These are phyloP conservation scores for Alloscopus bannaensis DNA, from an alignment of 2,888 invertebrate species.

Conservation along the genomic window DNA sequence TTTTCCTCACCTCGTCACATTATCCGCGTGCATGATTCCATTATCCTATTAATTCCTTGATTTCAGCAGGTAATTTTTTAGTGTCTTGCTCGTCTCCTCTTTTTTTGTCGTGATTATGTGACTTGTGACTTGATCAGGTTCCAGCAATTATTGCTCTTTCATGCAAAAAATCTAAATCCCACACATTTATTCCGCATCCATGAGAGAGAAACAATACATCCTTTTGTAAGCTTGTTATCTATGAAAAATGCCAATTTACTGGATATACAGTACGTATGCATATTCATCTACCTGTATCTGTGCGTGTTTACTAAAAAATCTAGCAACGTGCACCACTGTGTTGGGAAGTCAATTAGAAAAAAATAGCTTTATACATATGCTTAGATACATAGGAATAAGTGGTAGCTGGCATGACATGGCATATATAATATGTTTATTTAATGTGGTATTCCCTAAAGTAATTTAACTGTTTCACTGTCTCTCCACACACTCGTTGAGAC, in stretches of 20 bases:
- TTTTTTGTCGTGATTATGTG: slow-evolving; percentile 3
- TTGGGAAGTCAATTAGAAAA: background rate
- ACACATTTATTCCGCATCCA: background rate
- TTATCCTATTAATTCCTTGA: background rate
- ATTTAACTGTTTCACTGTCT: slow-evolving; percentile 19
- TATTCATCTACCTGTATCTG: background rate
- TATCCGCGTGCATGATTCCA: background rate
- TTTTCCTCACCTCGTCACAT: background rate
- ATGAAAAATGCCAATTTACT: background rate
- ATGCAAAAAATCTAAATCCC: slow-evolving; percentile 12
- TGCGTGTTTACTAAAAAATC: background rate
- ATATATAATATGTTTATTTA: background rate
- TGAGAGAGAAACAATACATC: background rate
- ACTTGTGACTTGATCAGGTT: slow-evolving; percentile 30
- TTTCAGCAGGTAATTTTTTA: background rate
- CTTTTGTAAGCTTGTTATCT: background rate
- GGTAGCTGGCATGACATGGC: background rate
- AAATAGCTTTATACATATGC: slow-evolving; percentile 27
- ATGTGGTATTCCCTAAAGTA: slow-evolving; percentile 38
- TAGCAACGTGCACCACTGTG: background rate
- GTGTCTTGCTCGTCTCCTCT: slow-evolving; percentile 2
- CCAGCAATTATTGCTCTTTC: slow-evolving; percentile 31
- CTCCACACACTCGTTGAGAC: background rate
- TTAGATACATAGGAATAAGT: slow-evolving; percentile 27
- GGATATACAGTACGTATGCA: background rate